Base-by-base conservation (phyloP, 2,797 vertebrate species). In the Tamandua tetradactyla region DNA sequence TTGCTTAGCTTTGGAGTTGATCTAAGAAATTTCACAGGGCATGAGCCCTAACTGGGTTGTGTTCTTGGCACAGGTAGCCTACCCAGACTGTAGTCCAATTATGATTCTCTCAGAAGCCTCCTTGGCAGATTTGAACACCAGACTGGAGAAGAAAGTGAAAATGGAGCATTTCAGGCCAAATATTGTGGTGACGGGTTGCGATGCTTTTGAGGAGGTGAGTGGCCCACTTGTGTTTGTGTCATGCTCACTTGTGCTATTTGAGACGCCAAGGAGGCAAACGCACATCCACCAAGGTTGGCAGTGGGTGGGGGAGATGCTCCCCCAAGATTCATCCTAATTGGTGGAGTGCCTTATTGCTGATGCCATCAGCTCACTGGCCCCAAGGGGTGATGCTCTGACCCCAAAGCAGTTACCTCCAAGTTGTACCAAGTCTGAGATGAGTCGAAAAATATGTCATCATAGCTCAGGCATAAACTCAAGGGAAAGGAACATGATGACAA, bases 61-160 rank as follows among this genome's bases (percentile, higher is more conserved):
- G 69, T 44, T 83, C 85, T 96, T 83, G 90, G 4, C 64, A 0
- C 92, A 99, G 98, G 98, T 99, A 97, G 99, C 98, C 20, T 99
- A 99, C 96, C 97, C 99, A 0, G 99, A 99, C 80, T 84, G 94
- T 27, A 98, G 98, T 37, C 99, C 99, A 0, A n/a, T 99, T 91
- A 98, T 99, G 98, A 95, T 99, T 47, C 97, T 99, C 95, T 99
- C 99, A 0, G 99, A 99, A 93, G 98, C 99, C 32, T 99, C 99
- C 0, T 89, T 99, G 82, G 97, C 97, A 0, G 99, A 99, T 91
- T 98, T 99, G 79, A 99, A 98, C 97, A 98, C 94, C 87, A 98
- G 97, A 64, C 17, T 99, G 78, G 98, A 99, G 91, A 98, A 98
- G 88, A 99, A 98, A 22, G 98, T 99, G 47, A 99, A 98, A 1